Percentiles rank a stretch among this genome's conserved stretches.
Conservation (phyloP, 2,113 vertebrate species). For the Saguinus imperator region DNA sequence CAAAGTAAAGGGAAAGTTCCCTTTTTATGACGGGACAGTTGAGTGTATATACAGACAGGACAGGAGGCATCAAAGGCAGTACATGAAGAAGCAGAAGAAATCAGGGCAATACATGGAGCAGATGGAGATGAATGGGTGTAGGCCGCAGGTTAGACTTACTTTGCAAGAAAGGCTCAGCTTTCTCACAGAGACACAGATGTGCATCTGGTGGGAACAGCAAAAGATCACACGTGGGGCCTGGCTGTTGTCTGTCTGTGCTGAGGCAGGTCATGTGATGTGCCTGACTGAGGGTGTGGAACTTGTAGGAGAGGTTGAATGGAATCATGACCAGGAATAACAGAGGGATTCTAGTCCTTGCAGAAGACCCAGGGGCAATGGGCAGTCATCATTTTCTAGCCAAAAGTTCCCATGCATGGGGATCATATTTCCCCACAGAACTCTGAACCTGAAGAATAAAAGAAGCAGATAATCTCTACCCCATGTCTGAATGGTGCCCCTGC, state of each 20-base stretch:
- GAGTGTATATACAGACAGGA: background rate
- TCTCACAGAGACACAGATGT: background rate
- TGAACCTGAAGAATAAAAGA: background rate
- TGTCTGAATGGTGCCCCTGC: background rate
- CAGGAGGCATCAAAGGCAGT: background rate
- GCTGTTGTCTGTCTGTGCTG: background rate
- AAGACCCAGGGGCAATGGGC: background rate
- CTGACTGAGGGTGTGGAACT: background rate
- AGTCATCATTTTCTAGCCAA: background rate
- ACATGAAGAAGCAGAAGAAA: background rate
- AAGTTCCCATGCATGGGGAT: background rate
- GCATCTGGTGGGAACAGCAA: background rate
- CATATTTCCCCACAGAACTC: background rate
- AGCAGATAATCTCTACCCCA: background rate
- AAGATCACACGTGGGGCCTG: background rate
- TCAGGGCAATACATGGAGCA: background rate
- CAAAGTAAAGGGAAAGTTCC: background rate
- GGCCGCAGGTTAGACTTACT: background rate
- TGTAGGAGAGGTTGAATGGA: background rate
- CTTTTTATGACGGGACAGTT: background rate
- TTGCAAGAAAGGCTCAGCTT: background rate
- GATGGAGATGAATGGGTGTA: background rate
- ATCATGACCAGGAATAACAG: background rate
- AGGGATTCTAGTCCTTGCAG: background rate
- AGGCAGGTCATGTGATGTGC: background rate